Base-by-base conservation (phyloP, 2,888 invertebrate species). In the Dryobota labecula region DNA sequence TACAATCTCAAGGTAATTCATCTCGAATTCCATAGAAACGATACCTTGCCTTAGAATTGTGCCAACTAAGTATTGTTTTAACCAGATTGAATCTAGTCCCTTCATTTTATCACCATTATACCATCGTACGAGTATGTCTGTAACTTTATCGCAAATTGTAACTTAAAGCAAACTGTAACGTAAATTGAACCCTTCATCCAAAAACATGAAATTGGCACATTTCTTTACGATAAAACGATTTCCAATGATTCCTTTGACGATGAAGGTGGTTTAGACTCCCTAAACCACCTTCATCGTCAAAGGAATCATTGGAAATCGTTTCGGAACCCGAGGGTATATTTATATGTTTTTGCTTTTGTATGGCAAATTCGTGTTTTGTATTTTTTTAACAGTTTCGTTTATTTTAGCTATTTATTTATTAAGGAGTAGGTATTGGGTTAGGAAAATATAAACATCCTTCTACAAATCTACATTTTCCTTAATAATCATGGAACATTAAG, bases 181-280 rank as follows among this genome's bases (percentile, higher is more conserved):
- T 65, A 41, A 66, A 53, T 33, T 27, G 38, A 68, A 73, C 60
- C 66, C 62, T 70, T 83, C 72, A 76, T 75, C 78, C 65, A 76
- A 75, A 77, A 72, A 65, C 53, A 27, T 54, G 41, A 63, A 57
- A 76, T 61, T 63, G 43, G 24, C 15, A 45, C 61, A 68, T 72
- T 68, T 56, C 20, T 60, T 75, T 60, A 15, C 41, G 61, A 62
- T 70, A 68, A 72, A 81, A 76, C 41, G 72, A 65, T 73, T 77
- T 66, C 60, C 68, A 41, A 72, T 72, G 62, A 67, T 41, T 24
- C 30, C 45, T 54, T 2, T 54, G 38, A 71, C 27, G 36, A 62
- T 43, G 5, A 7, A 78, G n/a, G 36, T 43, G 20, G 45, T 73
- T 76, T 78, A 20, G 20, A 57, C 18, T 36, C 13, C 33, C 30